These are phyloP conservation scores for Shinisaurus crocodilurus DNA, from an alignment of 2,113 vertebrate genomes.

Conservation along the genomic window DNA sequence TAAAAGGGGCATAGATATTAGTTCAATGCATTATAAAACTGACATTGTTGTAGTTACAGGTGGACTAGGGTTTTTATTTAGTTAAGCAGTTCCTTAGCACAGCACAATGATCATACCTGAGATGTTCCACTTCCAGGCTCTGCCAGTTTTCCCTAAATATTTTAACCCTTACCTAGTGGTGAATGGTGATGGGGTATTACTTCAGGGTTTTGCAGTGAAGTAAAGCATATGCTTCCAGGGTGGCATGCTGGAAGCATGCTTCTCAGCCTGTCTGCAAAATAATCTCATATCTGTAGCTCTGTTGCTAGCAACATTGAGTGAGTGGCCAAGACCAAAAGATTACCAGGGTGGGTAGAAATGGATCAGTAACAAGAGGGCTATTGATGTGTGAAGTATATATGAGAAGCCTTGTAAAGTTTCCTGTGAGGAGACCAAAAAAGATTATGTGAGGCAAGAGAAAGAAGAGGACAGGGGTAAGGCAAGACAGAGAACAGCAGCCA, in stretches of 20 bases:
- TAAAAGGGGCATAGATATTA: not conserved
- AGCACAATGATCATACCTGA: not conserved
- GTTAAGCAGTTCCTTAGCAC: slow-evolving; percentile 16
- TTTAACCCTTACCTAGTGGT: not conserved
- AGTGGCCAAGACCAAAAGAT: not conserved
- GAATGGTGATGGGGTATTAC: slow-evolving; percentile 11
- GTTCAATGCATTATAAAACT: slow-evolving; percentile 23
- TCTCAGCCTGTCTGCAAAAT: not conserved
- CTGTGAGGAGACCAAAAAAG: not conserved
- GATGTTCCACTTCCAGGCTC: not conserved
- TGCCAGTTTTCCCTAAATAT: slow-evolving; percentile 1
- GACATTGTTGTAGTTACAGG: not conserved
- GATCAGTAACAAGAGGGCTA: not conserved
- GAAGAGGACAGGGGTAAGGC: not conserved
- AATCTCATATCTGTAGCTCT: not conserved
- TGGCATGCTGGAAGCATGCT: slow-evolving; percentile 28
- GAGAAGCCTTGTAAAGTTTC: not conserved
- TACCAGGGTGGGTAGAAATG: not conserved
- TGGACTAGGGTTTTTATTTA: slow-evolving; percentile 11
- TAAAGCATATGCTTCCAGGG: not conserved
- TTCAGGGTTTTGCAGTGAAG: slow-evolving; percentile 11
- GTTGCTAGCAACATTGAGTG: not conserved
- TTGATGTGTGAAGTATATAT: not conserved
- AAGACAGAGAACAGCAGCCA: not conserved
- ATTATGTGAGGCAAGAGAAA: not conserved